Evolutionary conservation across 2,888 invertebrate genomes (phyloP), one percentile per base, ranked within the genome.

Genomic region (Gortyna flavago): DNA sequence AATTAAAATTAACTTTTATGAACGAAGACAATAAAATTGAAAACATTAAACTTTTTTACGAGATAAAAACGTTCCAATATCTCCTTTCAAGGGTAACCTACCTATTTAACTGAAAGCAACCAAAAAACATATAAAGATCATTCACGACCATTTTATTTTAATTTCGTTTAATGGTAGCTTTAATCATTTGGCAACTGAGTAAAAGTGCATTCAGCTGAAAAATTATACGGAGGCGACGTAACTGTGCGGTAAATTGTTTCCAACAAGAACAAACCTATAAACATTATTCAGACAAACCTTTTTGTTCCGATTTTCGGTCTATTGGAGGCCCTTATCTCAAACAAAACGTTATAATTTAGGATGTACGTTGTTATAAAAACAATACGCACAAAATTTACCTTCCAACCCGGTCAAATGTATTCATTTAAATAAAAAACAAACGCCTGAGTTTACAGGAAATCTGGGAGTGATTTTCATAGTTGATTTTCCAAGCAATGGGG

Each of bases 121-220:
- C 2, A 29, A 70, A 75, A 75, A 61, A 59, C 38, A 57, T 2
- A 25, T 29, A 44, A 51, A 71, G 59, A 69, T 35, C 32, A 18
- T 78, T 67, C 44, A 41, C 18, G 32, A 32, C 16, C 41, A 57
- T 75, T 75, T 73, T 41, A n/a, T 69, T 75, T 75, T 65, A 72
- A 65, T 66, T 38, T 75, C 54, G 48, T 83, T 71, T 82, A 78
- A 75, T 70, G 54, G 78, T 72, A 54, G 72, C 72, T 75, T 84
- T 86, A 83, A 83, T 83, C 70, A 84, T 78, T 84, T 84, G 83
- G 86, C 86, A 77, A 75, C 75, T 65, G 75, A 71, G 61, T 86
- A 86, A 77, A 80, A 86, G 75, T 83, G 85, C 85, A 85, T 87
- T 87, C 78, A 80, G 66, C 87, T 83, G 82, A 78, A 76, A 86